Conservation (phyloP, 2,113 vertebrate genomes). For the Macrotus californicus region DNA sequence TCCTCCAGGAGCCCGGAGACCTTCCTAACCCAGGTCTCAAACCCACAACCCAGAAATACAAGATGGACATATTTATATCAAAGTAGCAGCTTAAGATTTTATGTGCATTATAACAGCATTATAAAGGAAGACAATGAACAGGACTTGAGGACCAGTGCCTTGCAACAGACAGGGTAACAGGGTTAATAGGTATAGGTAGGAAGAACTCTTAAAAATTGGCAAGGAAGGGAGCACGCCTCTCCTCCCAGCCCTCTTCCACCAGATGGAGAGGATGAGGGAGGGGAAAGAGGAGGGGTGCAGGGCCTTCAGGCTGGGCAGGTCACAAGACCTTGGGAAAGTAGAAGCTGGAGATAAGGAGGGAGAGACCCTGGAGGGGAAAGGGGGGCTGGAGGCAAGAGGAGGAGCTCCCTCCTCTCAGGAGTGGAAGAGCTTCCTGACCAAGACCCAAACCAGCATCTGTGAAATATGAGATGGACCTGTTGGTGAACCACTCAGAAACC, state of each 20-base stretch:
- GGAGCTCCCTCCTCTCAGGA: no score
- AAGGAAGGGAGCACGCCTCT: background rate
- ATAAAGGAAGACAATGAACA: background rate
- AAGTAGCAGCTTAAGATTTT: background rate
- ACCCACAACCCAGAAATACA: background rate
- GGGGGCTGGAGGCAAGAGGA: background rate
- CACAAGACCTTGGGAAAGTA: background rate
- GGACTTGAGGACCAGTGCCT: background rate
- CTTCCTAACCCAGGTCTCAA: background rate
- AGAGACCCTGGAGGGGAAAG: background rate
- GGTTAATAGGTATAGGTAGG: background rate
- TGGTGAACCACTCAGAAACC: background rate
- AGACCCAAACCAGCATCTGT: background rate
- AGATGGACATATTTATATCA: accelerated
- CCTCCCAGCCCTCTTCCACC: background rate
- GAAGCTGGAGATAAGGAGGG: background rate
- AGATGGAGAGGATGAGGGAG: background rate
- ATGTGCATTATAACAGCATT: background rate
- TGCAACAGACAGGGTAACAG: background rate
- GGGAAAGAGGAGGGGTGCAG: background rate
- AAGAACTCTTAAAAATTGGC: background rate
- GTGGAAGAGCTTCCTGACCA: background rate
- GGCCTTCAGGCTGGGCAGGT: background rate
- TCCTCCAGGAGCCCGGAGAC: background rate
- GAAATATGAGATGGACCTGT: background rate